A percentile compares a stretch with the other conserved stretches of the same genome.
Evolutionary conservation across 2,888 invertebrate species (phyloP).

Genomic region (Tyria jacobaeae): DNA sequence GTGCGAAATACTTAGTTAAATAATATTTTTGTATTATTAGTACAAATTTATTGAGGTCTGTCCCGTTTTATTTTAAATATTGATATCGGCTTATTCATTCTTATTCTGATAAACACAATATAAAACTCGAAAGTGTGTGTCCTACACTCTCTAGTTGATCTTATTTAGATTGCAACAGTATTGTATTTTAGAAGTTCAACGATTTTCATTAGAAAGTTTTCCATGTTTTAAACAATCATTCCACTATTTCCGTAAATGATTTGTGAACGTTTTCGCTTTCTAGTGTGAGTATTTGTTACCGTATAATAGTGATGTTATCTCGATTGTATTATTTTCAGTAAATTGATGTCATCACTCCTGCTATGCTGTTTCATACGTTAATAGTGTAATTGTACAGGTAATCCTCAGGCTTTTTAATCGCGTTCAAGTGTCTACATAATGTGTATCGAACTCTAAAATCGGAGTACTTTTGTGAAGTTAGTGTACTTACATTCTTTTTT

Average conservation of each 20-base stretch:
- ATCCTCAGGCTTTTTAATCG: neutral
- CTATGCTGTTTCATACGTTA: conserved; percentile 41
- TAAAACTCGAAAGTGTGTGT: conserved; percentile 7
- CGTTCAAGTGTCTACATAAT: neutral
- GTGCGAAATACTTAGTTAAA: no score
- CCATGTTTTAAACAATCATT: conserved; percentile 22
- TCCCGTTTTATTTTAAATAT: neutral
- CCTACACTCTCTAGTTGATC: conserved; percentile 22
- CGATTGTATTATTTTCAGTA: conserved; percentile 61
- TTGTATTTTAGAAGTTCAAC: conserved; percentile 18
- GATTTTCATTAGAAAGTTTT: conserved; percentile 24
- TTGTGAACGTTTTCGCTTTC: conserved; percentile 23
- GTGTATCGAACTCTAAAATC: neutral
- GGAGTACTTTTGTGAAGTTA: neutral
- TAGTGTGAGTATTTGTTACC: conserved; percentile 16
- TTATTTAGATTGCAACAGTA: conserved; percentile 24
- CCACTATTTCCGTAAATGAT: conserved; percentile 26
- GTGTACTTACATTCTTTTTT: neutral
- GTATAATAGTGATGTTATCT: conserved; percentile 53
- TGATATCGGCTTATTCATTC: neutral
- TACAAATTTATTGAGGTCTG: no score
- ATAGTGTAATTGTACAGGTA: neutral
- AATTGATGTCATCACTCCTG: conserved; percentile 65
- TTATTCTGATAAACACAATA: neutral
- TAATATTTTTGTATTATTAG: no score